Evolutionary conservation across 2,797 vertebrate species (phyloP), one percentile per base, ranked within the genome.

Genomic region (Lithobates sylvaticus): DNA sequence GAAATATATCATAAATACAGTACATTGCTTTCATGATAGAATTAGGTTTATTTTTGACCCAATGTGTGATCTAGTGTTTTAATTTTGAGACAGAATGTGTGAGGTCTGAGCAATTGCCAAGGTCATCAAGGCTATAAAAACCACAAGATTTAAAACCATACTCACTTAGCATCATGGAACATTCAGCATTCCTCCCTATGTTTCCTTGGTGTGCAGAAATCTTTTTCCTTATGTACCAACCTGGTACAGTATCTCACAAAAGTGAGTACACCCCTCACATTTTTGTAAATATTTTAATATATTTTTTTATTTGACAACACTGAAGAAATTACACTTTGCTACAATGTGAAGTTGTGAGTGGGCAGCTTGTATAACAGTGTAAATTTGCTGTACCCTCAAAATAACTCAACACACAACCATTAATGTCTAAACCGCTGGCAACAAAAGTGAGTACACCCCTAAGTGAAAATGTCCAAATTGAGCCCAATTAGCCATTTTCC

Each of bases 61-160:
- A 34, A 69, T 79, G 32, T 68, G 64, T 79, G 39, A 79, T 69
- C 68, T 79, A 47, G 29, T 79, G 64, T 79, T 36, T 68, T 67
- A 68, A 79, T 79, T 68, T 65, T 18, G 15, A 79, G 77, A 65
- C 58, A 67, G 77, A 67, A 79, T 29, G 34, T 68, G 61, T 68
- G 77, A 29, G 64, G 77, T 79, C 64, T 79, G 23, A 79, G 42
- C 47, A 68, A 15, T 47, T 69, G 77, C 77, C 64, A 79, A 65
- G 77, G 36, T 79, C 77, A 68, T 79, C 47, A 79, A 44, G 61
- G 26, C 64, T 79, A 68, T 79, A 26, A 79, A 69, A 79, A 23
- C 61, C 77, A 44, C 77, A 68, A 65, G 12, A 79, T 36, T 42
- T 69, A 79, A 79, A 79, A 39, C n/a, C 77, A 68, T 79, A 44